Base-by-base conservation (phyloP, 1,140 invertebrate genomes). In the Drosophila littoralis region DNA sequence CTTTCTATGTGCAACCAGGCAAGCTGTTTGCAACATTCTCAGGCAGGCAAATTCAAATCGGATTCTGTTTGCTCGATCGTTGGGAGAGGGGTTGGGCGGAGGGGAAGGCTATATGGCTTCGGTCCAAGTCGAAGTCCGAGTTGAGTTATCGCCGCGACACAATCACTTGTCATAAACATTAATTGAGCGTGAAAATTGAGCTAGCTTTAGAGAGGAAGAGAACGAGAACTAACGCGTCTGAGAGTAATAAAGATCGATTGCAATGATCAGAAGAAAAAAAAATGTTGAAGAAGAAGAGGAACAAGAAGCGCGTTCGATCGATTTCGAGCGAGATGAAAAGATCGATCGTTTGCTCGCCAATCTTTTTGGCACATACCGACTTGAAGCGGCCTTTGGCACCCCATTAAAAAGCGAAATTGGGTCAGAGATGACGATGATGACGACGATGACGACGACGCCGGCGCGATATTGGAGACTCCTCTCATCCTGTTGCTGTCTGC, bases 91-190 rank as follows among this genome's bases (percentile, higher is more conserved):
- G 1, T 9, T 15, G 4, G 8, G 15, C 4, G 22, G 22, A 4
- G 4, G 4, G 22, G 22, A 4, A 28, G 4, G 22, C 22, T 28
- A 28, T 28, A 28, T 28, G 5, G 22, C 22, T 28, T 28, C 22
- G 5, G 22, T 52, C 17, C 38, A 43, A 59, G 45, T 67, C 45
- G 33, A 46, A 63, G 65, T 72, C 38, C 61, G 36, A 54, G 64
- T 52, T 80, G 81, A 83, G 81, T 84, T 83, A 84, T 84, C 81
- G 81, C 72, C 63, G 77, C 81, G 81, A 84, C 82, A 85, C 81
- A 86, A 86, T 78, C 82, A 85, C 81, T 85, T 85, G 77, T 85
- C 81, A 81, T 85, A 86, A 85, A 86, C 81, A 85, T 85, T 81
- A 85, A 85, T 85, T 85, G 81, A 86, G 81, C 81, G 81, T 81